phyloP scores from a whole-genome alignment of 2,113 vertebrate genomes.

The Myiopsitta monachus region DNA sequence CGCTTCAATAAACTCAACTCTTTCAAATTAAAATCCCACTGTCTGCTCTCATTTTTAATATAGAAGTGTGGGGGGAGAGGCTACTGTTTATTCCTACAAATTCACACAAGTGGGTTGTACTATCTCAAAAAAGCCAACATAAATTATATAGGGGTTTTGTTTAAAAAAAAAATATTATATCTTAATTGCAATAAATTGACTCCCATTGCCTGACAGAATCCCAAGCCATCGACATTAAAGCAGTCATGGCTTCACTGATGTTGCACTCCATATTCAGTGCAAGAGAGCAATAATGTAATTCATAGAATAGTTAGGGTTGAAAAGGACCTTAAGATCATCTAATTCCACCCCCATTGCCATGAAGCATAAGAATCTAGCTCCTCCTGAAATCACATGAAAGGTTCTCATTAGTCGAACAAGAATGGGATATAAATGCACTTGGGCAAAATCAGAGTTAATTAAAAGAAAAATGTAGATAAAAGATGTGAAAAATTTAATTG shows the following conservation, averaged over 20 bases:
- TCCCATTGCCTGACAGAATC: background rate
- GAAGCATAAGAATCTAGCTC: background rate
- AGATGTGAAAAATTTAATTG: background rate
- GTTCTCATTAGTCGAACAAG: background rate
- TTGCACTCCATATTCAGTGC: background rate
- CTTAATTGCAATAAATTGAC: background rate
- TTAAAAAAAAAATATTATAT: background rate
- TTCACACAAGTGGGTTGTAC: background rate
- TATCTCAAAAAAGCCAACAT: background rate
- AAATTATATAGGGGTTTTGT: background rate
- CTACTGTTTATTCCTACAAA: background rate
- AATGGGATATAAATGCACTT: background rate
- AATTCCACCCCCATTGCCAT: too few relatives aligned
- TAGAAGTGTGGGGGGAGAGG: rapidly evolving
- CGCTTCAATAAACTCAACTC: background rate
- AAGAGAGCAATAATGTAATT: background rate
- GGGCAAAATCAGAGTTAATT: background rate
- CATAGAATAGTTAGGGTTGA: too few relatives aligned
- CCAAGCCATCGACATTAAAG: background rate
- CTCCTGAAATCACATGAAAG: background rate
- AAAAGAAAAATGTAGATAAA: background rate
- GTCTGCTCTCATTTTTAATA: background rate
- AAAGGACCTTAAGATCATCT: too few relatives aligned
- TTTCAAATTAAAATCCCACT: background rate
- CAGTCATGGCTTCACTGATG: background rate